Conservation (phyloP, 2,113 vertebrate species). For the Bucco capensis region DNA sequence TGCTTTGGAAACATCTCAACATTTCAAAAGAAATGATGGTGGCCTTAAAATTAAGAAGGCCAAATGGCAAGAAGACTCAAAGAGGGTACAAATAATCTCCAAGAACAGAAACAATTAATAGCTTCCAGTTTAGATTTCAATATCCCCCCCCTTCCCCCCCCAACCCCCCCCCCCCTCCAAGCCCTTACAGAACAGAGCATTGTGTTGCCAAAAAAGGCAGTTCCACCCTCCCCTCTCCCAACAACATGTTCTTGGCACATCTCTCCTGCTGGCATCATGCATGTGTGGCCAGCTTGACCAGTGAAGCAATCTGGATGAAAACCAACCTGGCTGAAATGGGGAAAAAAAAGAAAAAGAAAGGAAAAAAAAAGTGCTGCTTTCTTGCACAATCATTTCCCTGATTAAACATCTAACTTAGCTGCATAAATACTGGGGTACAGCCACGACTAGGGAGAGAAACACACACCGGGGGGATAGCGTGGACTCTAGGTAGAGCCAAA, state of each 20-base stretch:
- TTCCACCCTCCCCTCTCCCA: neutral
- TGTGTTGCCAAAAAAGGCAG: neutral
- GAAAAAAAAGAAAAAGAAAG: no score
- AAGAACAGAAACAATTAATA: neutral
- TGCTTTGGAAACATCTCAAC: neutral
- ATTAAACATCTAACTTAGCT: neutral
- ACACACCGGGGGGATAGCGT: fast-evolving
- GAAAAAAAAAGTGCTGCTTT: neutral
- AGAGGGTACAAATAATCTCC: neutral
- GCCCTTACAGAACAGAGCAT: fast-evolving
- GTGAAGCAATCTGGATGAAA: neutral
- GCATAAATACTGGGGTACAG: neutral
- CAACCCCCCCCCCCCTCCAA: neutral
- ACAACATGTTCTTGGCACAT: neutral
- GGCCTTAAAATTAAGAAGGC: neutral
- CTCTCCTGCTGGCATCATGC: neutral
- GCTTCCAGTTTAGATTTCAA: neutral
- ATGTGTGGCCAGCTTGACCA: neutral
- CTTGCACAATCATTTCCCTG: neutral
- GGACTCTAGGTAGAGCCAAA: neutral
- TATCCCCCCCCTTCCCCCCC: neutral
- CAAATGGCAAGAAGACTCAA: neutral
- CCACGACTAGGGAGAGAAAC: neutral
- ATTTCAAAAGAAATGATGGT: neutral
- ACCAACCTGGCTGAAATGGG: neutral